Percentiles rank a stretch among this genome's conserved stretches.
These are phyloP conservation scores for Caenorhabditis zanzibari DNA, from an alignment of 2,888 invertebrate genomes.

Conservation along the genomic window DNA sequence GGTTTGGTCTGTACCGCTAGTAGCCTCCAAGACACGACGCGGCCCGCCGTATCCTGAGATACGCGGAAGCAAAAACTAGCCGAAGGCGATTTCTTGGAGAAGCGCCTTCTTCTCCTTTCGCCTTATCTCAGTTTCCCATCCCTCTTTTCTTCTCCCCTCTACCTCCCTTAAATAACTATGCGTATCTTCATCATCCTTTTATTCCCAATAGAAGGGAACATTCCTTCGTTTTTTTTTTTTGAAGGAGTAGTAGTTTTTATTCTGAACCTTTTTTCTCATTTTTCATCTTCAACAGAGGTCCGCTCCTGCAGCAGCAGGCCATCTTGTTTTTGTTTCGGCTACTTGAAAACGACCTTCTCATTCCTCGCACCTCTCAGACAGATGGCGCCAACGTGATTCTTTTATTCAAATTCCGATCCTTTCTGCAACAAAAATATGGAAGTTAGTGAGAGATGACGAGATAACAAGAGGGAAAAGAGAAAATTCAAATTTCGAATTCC, in stretches of 20 bases:
- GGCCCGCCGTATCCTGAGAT: slow-evolving; percentile 21
- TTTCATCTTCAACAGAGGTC: slow-evolving; percentile 17
- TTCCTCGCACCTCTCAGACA: slow-evolving; percentile 32
- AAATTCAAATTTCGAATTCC: slow-evolving; percentile 41
- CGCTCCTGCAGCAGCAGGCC: too few relatives aligned
- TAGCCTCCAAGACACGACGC: slow-evolving; percentile 14
- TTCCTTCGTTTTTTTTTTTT: background rate
- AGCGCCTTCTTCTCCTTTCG: slow-evolving; percentile 30
- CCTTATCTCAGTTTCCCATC: slow-evolving; percentile 49
- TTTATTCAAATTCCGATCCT: slow-evolving; percentile 16
- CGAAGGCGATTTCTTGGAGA: slow-evolving; percentile 26
- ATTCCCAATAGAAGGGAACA: slow-evolving; percentile 1
- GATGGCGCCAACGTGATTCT: slow-evolving; percentile 56
- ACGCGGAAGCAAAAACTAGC: slow-evolving; percentile 55
- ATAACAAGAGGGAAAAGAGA: background rate
- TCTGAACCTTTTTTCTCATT: background rate
- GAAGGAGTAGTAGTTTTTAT: background rate
- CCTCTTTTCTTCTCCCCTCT: background rate
- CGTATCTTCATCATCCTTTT: slow-evolving; percentile 30
- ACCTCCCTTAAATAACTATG: slow-evolving; percentile 32
- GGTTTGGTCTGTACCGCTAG: slow-evolving; percentile 45
- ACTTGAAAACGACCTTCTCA: slow-evolving; percentile 45
- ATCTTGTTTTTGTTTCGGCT: slow-evolving; percentile 29
- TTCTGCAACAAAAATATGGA: slow-evolving; percentile 7
- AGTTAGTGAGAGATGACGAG: background rate